These are phyloP conservation scores for Aleiodes leptofemur DNA, from an alignment of 2,888 invertebrate genomes.

Conservation along the genomic window DNA sequence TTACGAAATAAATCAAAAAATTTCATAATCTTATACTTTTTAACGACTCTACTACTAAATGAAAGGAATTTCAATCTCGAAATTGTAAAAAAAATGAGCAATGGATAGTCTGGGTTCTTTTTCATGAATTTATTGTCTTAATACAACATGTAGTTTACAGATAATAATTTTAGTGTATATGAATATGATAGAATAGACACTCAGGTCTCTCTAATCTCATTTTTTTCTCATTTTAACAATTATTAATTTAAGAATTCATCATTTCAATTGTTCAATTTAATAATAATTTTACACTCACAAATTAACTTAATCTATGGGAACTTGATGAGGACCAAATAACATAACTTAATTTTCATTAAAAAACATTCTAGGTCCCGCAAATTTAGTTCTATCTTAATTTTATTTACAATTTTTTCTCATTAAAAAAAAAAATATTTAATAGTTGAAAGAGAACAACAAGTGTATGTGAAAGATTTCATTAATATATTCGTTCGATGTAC, in stretches of 20 bases:
- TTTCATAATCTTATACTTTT: too few species aligned
- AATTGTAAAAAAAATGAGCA: background rate
- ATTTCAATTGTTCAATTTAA: background rate
- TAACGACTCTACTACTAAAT: too few species aligned
- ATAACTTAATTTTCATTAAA: conserved; percentile 14
- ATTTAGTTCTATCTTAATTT: background rate
- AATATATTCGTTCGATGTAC: conserved; percentile 27
- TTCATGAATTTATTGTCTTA: conserved; percentile 34
- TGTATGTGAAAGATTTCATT: conserved; percentile 24
- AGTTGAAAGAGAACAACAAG: conserved; percentile 3
- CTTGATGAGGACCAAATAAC: conserved; percentile 16
- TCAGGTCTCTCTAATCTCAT: conserved; percentile 28
- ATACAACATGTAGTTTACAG: conserved; percentile 28
- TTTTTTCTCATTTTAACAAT: background rate
- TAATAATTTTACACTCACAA: background rate
- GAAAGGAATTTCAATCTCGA: too few species aligned
- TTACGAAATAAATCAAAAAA: too few species aligned
- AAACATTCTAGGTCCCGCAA: conserved; percentile 11
- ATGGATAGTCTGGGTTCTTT: background rate
- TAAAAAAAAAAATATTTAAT: background rate
- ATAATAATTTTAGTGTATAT: conserved; percentile 33
- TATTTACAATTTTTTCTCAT: conserved; percentile 7
- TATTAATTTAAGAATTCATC: conserved; percentile 5
- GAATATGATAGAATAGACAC: conserved; percentile 28
- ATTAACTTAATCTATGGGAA: background rate